These are phyloP conservation scores for Mythimna ferrago DNA, from an alignment of 2,888 invertebrate genomes.

Conservation along the genomic window DNA sequence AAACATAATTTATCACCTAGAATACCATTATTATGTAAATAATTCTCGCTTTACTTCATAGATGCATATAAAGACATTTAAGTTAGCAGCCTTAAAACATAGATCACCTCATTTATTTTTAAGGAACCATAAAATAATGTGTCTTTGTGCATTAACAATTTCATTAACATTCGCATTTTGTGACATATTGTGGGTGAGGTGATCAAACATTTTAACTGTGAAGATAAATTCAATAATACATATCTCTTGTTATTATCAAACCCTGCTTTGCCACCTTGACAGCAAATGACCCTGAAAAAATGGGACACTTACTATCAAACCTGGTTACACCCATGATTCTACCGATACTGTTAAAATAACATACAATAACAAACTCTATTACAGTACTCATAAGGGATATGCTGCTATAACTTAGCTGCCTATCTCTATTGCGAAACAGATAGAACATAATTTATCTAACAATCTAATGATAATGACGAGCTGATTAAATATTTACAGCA, in stretches of 20 bases:
- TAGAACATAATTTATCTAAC: constrained; percentile 58
- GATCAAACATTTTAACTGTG: constrained; percentile 1
- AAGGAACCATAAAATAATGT: background rate
- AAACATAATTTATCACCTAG: background rate
- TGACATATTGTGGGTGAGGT: background rate
- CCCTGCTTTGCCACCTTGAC: constrained; percentile 17
- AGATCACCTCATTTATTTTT: background rate
- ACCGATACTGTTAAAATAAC: constrained; percentile 12
- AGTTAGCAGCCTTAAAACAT: background rate
- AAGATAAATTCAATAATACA: constrained; percentile 1
- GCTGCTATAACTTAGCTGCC: constrained; percentile 58
- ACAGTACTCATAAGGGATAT: constrained; percentile 36
- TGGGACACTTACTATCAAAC: constrained; percentile 35
- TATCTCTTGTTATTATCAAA: constrained; percentile 13
- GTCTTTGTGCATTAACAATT: constrained; percentile 5
- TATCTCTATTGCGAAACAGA: constrained; percentile 49
- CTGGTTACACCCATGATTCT: constrained; percentile 37
- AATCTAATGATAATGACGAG: constrained; percentile 48
- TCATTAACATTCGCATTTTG: no score
- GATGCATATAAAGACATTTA: background rate
- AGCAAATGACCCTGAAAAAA: constrained; percentile 26
- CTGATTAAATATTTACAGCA: constrained; percentile 54
- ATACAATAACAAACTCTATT: constrained; percentile 46
- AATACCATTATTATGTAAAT: background rate
- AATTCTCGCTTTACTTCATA: background rate